phyloP scores from a whole-genome alignment of 2,797 vertebrate genomes.

The Merluccius polli region DNA sequence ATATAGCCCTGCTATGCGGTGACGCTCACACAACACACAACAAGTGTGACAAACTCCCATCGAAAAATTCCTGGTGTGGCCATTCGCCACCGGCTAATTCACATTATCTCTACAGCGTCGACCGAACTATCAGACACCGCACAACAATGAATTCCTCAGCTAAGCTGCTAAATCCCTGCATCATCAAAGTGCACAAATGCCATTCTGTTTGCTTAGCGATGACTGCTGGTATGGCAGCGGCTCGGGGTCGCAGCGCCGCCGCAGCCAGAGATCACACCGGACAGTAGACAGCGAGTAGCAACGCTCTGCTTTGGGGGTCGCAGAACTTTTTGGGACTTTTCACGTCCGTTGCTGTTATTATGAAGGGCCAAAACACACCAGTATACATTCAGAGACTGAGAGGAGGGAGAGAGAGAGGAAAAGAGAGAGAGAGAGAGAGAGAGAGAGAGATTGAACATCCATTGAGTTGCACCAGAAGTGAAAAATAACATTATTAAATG shows the following conservation, averaged over 20 bases:
- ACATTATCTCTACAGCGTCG: slow-evolving; percentile 31
- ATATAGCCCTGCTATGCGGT: too few relatives aligned
- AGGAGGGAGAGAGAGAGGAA: not conserved
- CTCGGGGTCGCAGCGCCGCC: slow-evolving; percentile 26
- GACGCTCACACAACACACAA: too few relatives aligned
- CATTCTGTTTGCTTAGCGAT: slow-evolving; percentile 63
- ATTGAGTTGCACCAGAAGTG: too few relatives aligned
- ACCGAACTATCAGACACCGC: slow-evolving; percentile 47
- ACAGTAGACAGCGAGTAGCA: too few relatives aligned
- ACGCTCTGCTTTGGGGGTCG: too few relatives aligned
- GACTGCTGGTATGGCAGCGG: slow-evolving; percentile 41
- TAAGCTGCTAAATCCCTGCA: slow-evolving; percentile 66
- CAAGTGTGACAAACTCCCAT: slow-evolving; percentile 6
- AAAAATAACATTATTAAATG: too few relatives aligned
- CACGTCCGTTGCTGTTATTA: too few relatives aligned
- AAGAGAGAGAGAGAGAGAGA: not conserved
- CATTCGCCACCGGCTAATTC: slow-evolving; percentile 47
- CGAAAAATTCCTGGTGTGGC: slow-evolving; percentile 25
- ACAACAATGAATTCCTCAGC: slow-evolving; percentile 63
- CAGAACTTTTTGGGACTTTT: too few relatives aligned
- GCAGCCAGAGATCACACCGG: too few relatives aligned
- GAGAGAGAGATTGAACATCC: not conserved
- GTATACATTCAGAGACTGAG: not conserved
- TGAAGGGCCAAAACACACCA: too few relatives aligned
- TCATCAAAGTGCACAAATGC: slow-evolving; percentile 66